A percentile compares a stretch with the other conserved stretches of the same genome.
phyloP scores from a whole-genome alignment of 2,113 vertebrate species.

The Hassar affinis region DNA sequence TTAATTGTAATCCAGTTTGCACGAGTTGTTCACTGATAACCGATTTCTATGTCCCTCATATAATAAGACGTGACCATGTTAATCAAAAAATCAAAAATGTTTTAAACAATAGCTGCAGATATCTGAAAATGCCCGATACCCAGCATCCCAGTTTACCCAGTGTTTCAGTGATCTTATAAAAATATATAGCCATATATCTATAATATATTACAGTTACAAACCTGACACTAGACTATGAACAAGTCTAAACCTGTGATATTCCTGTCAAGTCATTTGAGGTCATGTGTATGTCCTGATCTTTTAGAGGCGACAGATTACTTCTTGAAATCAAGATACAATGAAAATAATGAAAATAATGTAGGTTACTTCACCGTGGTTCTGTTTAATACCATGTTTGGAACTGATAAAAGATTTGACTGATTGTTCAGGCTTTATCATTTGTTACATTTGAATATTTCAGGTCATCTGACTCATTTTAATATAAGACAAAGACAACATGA shows the following conservation, averaged over 20 bases:
- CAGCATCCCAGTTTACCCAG: too few relatives aligned
- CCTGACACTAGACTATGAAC: too few relatives aligned
- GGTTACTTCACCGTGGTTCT: not conserved
- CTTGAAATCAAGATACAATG: not conserved
- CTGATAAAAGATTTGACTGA: not conserved
- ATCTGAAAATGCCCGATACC: too few relatives aligned
- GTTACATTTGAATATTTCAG: too few relatives aligned
- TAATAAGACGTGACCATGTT: too few relatives aligned
- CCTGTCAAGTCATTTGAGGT: not conserved
- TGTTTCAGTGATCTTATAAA: not conserved
- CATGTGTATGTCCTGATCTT: not conserved
- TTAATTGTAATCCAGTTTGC: not conserved
- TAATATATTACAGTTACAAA: too few relatives aligned
- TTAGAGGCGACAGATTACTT: not conserved
- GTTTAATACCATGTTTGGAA: not conserved
- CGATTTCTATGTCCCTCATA: not conserved
- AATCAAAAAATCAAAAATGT: too few relatives aligned
- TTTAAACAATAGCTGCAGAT: too few relatives aligned
- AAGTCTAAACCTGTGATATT: not conserved
- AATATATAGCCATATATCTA: not conserved
- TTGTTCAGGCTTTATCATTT: not conserved
- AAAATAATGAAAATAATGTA: too few relatives aligned
- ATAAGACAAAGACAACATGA: too few relatives aligned
- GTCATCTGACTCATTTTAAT: too few relatives aligned
- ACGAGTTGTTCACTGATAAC: not conserved